phyloP scores from a whole-genome alignment of 2,888 invertebrate species.

The Phaedon cochleariae region DNA sequence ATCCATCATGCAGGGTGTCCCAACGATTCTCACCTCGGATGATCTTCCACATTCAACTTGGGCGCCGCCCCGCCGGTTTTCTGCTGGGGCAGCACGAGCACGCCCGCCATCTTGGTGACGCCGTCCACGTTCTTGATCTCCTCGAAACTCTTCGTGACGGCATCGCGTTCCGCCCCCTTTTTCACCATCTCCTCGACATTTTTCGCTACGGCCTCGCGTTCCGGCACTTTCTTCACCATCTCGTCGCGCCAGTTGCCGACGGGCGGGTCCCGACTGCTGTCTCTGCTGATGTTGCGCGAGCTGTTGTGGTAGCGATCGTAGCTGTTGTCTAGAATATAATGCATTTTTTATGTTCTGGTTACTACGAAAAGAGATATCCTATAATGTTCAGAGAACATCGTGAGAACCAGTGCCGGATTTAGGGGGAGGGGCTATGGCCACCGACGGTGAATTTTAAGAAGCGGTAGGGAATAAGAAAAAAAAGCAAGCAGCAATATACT shows the following conservation, averaged over 20 bases:
- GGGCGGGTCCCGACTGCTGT: conserved; percentile 62
- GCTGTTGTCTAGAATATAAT: conserved; percentile 40
- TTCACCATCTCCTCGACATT: conserved; percentile 49
- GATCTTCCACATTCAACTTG: conserved; percentile 22
- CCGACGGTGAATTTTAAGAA: no score
- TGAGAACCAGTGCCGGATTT: no score
- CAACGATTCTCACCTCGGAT: conserved; percentile 32
- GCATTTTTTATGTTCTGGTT: neutral
- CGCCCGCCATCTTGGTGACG: conserved; percentile 54
- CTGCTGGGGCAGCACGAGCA: conserved; percentile 55
- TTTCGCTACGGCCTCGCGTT: neutral
- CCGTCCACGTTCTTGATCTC: conserved; percentile 41
- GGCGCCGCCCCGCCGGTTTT: conserved; percentile 32
- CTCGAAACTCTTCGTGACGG: conserved; percentile 27
- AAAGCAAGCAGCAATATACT: no score
- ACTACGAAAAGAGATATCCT: no score
- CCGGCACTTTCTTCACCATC: conserved; percentile 35
- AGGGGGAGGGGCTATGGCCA: no score
- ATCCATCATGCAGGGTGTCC: no score
- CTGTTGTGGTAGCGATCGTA: conserved; percentile 52
- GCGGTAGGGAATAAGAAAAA: no score
- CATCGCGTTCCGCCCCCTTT: no score
- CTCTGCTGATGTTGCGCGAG: conserved; percentile 57
- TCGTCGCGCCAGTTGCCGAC: conserved; percentile 43
- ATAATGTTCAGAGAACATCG: no score